These are phyloP conservation scores for Pentalonia nigronervosa DNA, from an alignment of 1,140 invertebrate species.

Conservation along the genomic window DNA sequence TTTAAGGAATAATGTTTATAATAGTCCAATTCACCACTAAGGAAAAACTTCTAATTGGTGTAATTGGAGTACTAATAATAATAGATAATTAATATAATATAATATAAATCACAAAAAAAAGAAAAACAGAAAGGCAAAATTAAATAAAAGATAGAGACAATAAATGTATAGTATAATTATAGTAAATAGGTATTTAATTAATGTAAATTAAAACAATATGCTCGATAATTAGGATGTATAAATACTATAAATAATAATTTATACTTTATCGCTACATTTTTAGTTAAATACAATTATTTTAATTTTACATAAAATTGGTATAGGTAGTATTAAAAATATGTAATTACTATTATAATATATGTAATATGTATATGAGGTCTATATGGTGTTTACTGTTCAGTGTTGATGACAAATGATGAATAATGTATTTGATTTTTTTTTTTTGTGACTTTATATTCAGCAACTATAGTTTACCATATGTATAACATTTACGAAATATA, in stretches of 20 bases:
- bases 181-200: too few relatives aligned
- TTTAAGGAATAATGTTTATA: too few relatives aligned
- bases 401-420: constrained; percentile 10
- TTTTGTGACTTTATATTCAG: neutral
- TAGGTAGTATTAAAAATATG: neutral
- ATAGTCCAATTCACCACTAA: too few relatives aligned
- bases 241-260: neutral
- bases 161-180: too few relatives aligned
- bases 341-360: neutral
- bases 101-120: too few relatives aligned
- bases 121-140: too few relatives aligned
- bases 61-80: too few relatives aligned
- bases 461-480: neutral
- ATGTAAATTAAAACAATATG: too few relatives aligned
- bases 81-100: too few relatives aligned
- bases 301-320: neutral
- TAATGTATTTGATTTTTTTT: constrained; percentile 12
- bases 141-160: too few relatives aligned
- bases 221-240: neutral
- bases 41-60: too few relatives aligned
- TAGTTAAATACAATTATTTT: neutral
- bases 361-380: neutral
- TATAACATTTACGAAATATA: neutral
- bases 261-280: neutral
- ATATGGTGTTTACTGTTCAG: neutral